A percentile compares a stretch with the other conserved stretches of the same genome.
Evolutionary conservation across 2,888 invertebrate genomes (phyloP).

Genomic region (Stratiomys singularior): DNA sequence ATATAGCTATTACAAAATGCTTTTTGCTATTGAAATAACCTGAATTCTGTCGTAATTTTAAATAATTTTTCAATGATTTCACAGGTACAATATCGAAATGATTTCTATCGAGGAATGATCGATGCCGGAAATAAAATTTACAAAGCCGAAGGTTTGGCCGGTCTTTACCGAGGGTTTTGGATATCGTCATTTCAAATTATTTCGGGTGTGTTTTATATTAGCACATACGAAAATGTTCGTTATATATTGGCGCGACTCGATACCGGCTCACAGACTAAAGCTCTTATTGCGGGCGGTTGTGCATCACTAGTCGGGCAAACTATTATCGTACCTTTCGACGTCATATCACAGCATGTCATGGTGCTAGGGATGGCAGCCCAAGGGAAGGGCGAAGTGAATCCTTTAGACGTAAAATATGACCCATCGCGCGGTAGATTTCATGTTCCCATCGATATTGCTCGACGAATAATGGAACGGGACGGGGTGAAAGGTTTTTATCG

Average conservation of each 20-base stretch:
- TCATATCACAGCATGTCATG: conserved; percentile 97
- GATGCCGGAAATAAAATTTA: conserved; percentile 92
- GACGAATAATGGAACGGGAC: conserved; percentile 81
- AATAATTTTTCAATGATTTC: background rate
- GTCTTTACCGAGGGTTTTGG: conserved; percentile 95
- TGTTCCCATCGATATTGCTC: conserved; percentile 79
- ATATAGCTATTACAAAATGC: too few relatives aligned
- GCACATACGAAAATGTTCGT: conserved; percentile 91
- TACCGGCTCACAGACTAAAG: conserved; percentile 67
- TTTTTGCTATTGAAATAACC: background rate
- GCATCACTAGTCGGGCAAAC: conserved; percentile 95
- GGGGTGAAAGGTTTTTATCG: conserved; percentile 91
- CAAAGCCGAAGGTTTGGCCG: conserved; percentile 82
- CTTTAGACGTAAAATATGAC: conserved; percentile 76
- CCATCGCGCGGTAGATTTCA: conserved; percentile 72
- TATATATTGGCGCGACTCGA: conserved; percentile 75
- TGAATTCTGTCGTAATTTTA: background rate
- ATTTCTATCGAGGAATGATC: conserved; percentile 85
- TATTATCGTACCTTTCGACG: conserved; percentile 95
- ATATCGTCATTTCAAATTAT: conserved; percentile 89
- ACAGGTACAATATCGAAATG: conserved; percentile 76
- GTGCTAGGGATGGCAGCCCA: conserved; percentile 76
- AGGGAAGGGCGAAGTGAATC: conserved; percentile 73
- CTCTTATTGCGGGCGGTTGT: conserved; percentile 87
- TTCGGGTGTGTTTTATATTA: conserved; percentile 90